phyloP scores from a whole-genome alignment of 2,797 vertebrate species.

The Epinephelus awoara region DNA sequence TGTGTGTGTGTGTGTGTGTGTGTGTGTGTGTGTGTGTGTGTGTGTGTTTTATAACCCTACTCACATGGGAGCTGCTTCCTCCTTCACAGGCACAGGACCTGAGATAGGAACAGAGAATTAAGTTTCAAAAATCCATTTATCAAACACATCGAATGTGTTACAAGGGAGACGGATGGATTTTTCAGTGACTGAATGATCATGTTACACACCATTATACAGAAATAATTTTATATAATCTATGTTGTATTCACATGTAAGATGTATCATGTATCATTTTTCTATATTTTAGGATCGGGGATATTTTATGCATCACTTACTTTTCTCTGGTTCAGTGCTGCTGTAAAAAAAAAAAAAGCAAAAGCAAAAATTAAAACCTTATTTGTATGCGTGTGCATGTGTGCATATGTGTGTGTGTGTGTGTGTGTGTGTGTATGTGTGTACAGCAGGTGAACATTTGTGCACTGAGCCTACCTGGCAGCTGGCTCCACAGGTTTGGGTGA shows the following conservation, averaged over 20 bases:
- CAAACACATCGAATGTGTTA: neutral
- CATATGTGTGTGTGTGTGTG: neutral
- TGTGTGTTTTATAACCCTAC: conserved; percentile 51
- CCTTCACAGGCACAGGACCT: conserved; percentile 45
- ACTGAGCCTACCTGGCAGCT: conserved; percentile 63
- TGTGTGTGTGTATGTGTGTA: conserved; percentile 4
- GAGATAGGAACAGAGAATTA: neutral
- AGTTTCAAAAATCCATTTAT: neutral
- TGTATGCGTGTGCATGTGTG: conserved; percentile 3
- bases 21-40: neutral
- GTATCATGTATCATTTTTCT: neutral
- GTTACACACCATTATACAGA: neutral
- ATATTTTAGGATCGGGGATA: neutral
- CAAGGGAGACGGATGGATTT: neutral
- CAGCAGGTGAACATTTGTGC: neutral
- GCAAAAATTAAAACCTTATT: conserved; percentile 5
- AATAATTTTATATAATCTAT: neutral
- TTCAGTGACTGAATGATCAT: neutral
- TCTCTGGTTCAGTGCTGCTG: conserved; percentile 53
- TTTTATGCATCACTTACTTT: conserved; percentile 64
- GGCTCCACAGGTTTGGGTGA: conserved; percentile 62
- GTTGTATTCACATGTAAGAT: neutral
- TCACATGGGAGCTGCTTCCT: conserved; percentile 63
- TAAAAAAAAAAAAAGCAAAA: conserved; percentile 16
- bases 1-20: conserved; percentile 12